Percentiles rank a stretch among this genome's conserved stretches.
Evolutionary conservation across 2,888 invertebrate species (phyloP).

Genomic region (Meteorus colon): DNA sequence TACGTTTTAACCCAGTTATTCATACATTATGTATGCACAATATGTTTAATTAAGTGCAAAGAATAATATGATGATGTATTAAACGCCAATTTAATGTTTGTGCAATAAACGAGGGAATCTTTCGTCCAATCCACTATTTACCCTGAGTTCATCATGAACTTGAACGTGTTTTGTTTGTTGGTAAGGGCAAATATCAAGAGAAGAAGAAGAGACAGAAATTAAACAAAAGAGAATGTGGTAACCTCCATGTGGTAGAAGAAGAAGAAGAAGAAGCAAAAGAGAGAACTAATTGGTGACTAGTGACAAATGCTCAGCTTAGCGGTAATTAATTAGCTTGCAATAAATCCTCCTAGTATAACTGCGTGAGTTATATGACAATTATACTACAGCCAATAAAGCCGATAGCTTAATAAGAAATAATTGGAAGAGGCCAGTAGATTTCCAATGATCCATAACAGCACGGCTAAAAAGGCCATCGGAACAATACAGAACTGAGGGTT

Average conservation of each 20-base stretch:
- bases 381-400: not conserved
- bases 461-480: no score
- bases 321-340: not conserved
- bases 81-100: no score
- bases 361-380: not conserved
- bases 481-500: no score
- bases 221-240: not conserved
- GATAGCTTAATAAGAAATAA: not conserved
- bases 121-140: no score
- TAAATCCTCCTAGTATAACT: not conserved
- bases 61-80: not conserved
- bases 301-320: constrained; percentile 21
- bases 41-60: not conserved
- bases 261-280: constrained; percentile 21
- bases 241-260: no score
- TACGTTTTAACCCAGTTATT: not conserved
- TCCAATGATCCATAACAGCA: no score
- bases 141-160: no score
- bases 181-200: not conserved
- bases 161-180: not conserved
- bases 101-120: no score
- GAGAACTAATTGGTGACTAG: constrained; percentile 31
- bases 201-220: not conserved
- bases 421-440: no score
- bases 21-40: not conserved